Conservation (phyloP, 1,140 invertebrate genomes). For the Mesaphorura yosii region DNA sequence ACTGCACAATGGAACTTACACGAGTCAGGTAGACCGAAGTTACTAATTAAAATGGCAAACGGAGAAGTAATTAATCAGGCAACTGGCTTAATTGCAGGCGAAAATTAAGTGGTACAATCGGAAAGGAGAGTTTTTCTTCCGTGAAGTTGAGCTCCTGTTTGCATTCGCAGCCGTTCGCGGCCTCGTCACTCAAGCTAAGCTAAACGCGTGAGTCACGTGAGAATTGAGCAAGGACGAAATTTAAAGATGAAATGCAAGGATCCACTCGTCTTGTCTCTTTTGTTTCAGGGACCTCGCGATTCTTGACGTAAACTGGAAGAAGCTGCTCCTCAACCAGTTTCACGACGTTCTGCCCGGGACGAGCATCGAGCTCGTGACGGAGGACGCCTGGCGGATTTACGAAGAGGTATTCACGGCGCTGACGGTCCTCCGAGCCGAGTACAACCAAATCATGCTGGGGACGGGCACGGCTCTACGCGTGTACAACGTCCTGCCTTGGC, state of each 20-base stretch:
- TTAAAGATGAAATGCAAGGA: neutral
- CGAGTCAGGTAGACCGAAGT: constrained; percentile 39
- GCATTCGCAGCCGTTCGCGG: constrained; percentile 6
- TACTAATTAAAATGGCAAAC: constrained; percentile 5
- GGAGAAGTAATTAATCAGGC: neutral
- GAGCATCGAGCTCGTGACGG: constrained; percentile 37
- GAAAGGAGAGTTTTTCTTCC: constrained; percentile 40
- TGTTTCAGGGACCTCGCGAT: constrained; percentile 19
- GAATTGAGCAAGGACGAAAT: neutral
- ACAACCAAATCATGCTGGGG: constrained; percentile 8
- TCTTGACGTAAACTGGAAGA: constrained; percentile 39
- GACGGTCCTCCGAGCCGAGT: constrained; percentile 8
- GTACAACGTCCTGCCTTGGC: constrained; percentile 25
- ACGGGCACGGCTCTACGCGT: constrained; percentile 1
- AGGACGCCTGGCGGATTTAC: constrained; percentile 24
- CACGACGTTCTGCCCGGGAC: constrained; percentile 48
- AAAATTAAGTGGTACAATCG: constrained; percentile 42
- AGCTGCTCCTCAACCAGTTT: constrained; percentile 45
- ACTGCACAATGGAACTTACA: constrained; percentile 48
- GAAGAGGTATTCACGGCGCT: constrained; percentile 13
- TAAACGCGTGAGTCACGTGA: neutral
- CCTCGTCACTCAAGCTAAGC: constrained; percentile 2
- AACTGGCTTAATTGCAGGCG: constrained; percentile 32
- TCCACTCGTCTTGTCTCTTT: constrained; percentile 26
- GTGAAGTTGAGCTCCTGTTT: constrained; percentile 33